Evolutionary conservation across 2,113 vertebrate species (phyloP), one percentile per base, ranked within the genome.

Genomic region (Lophochroa leadbeateri): DNA sequence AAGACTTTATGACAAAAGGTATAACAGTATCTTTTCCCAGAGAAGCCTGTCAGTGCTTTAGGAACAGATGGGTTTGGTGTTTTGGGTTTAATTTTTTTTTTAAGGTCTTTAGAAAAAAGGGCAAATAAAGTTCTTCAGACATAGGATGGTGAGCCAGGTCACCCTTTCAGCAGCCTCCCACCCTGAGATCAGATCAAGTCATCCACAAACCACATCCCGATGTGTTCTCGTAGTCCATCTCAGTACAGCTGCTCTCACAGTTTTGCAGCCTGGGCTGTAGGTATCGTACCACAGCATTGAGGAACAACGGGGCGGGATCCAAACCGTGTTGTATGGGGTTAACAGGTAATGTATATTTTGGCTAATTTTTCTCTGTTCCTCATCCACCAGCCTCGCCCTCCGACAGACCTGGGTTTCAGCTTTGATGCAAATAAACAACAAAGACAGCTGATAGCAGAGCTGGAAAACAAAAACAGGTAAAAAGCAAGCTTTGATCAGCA

Each of bases 391-490:
- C 98, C 99, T 71, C 99, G 98, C 63, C 98, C 99, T 57, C 98
- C 99, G 1, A 90, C 99, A 33, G 99, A 99, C 82, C 95, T 99
- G 97, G 97, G 97, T 28, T 99, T 99, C 96, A 99, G 98, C 98
- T 99, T 99, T 5, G 99, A 99, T 92, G 99, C 99, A 94, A 99
- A 99, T 86, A 99, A 99, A 86, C 99, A 99, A 17, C 99, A 99
- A 91, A 98, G 99, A 33, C 99, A 99, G 96, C 98, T 99, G 97
- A 99, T 99, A 29, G 99, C 99, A 7, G 99, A 99, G 97, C 98
- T 99, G 97, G 99, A 99, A 94, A 99, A 98, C 97, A 99, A 99
- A 97, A 99, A 99, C 98, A 99, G 99, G 99, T 99, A 85, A 97
- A 44, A 33, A 17, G 4, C 52, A 11, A 23, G 8, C 75, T 64